phyloP scores from a whole-genome alignment of 2,797 vertebrate genomes.

The Schizopygopsis pylzovi region DNA sequence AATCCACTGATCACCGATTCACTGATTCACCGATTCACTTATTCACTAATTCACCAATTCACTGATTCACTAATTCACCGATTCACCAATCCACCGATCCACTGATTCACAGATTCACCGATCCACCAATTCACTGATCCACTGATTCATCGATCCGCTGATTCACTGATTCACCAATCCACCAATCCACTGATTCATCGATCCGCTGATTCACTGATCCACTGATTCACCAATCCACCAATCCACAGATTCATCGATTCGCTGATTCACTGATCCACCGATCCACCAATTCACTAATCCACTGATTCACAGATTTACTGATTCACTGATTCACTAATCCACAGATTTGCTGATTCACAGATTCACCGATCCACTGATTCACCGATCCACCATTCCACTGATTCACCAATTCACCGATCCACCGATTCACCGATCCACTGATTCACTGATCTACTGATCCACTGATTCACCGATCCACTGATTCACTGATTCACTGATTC shows the following conservation, averaged over 20 bases:
- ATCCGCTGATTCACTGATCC: rapidly evolving
- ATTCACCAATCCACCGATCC: background rate
- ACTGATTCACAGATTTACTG: background rate
- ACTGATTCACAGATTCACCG: rapidly evolving
- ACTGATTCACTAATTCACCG: rapidly evolving
- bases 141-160: background rate
- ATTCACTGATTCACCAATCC: background rate
- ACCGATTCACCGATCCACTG: background rate
- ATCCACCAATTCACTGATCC: rapidly evolving
- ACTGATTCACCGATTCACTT: too few species aligned
- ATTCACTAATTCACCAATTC: background rate
- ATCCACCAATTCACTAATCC: background rate
- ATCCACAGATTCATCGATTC: rapidly evolving
- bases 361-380: background rate
- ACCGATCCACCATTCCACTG: rapidly evolving
- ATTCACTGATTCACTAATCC: background rate
- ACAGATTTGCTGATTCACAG: background rate
- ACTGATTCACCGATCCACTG: rapidly evolving
- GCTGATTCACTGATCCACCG: rapidly evolving
- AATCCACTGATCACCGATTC: too few species aligned
- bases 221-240: rapidly evolving
- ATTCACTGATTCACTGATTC: background rate
- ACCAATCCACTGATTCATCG: background rate
- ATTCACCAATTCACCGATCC: rapidly evolving
- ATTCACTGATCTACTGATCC: rapidly evolving